phyloP scores from a whole-genome alignment of 2,888 invertebrate genomes.

The Tinea trinotella region DNA sequence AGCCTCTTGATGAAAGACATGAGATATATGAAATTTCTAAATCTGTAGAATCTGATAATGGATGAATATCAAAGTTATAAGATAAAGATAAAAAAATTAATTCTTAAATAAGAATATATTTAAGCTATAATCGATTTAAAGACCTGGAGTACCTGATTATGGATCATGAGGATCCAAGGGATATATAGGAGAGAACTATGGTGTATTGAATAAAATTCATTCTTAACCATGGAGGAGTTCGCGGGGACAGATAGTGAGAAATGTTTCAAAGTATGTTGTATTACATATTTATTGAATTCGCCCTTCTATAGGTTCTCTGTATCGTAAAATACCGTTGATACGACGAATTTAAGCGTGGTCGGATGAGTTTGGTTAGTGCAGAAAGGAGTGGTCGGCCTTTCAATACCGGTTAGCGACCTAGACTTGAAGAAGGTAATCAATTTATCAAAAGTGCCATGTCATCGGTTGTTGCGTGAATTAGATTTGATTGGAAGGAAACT shows the following conservation, averaged over 20 bases:
- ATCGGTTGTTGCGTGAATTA: neutral
- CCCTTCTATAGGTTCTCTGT: neutral
- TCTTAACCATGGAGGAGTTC: no score
- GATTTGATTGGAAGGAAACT: neutral
- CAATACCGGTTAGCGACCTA: slow-evolving; percentile 9
- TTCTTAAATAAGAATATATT: no score
- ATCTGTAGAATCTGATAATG: no score
- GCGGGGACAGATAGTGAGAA: no score
- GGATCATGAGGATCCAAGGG: no score
- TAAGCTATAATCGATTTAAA: no score
- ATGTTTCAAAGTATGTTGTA: neutral
- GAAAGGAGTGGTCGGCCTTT: slow-evolving; percentile 13
- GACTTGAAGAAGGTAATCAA: slow-evolving; percentile 9
- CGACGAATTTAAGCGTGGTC: slow-evolving; percentile 9
- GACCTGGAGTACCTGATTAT: no score
- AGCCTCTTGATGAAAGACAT: no score
- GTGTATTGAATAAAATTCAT: neutral
- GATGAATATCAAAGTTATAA: no score
- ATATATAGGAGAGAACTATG: neutral
- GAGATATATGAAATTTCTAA: no score
- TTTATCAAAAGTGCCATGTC: neutral
- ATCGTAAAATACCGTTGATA: slow-evolving; percentile 13
- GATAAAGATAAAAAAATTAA: no score
- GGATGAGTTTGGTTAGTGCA: slow-evolving; percentile 12
- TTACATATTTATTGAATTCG: neutral